These are phyloP conservation scores for Cheilosia vernalis DNA, from an alignment of 2,888 invertebrate genomes.

Conservation along the genomic window DNA sequence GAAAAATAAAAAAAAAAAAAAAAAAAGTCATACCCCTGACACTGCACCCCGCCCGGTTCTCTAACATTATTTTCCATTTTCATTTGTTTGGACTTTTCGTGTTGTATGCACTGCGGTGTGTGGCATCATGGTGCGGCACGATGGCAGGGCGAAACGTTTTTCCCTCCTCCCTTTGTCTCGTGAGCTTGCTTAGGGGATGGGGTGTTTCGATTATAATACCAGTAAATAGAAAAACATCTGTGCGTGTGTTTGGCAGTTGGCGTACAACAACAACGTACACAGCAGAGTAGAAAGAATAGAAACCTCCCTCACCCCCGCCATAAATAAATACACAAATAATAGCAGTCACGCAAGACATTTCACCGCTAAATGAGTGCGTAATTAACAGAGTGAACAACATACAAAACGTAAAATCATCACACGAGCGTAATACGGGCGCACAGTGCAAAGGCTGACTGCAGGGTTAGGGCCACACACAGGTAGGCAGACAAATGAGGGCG, in stretches of 20 bases:
- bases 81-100: slow-evolving; percentile 64
- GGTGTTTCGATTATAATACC: slow-evolving; percentile 48
- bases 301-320: slow-evolving; percentile 17
- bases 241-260: slow-evolving; percentile 33
- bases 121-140: slow-evolving; percentile 21
- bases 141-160: neutral
- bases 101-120: slow-evolving; percentile 38
- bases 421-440: slow-evolving; percentile 54
- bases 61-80: slow-evolving; percentile 69
- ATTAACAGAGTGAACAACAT: slow-evolving; percentile 74
- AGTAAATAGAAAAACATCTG: slow-evolving; percentile 55
- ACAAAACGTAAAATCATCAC: slow-evolving; percentile 72
- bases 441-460: neutral
- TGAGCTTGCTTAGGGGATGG: slow-evolving; percentile 2
- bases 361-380: slow-evolving; percentile 75
- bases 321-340: slow-evolving; percentile 67
- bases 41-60: slow-evolving; percentile 37
- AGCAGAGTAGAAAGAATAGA: slow-evolving; percentile 17
- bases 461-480: slow-evolving; percentile 5
- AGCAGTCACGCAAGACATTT: slow-evolving; percentile 75
- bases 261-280: neutral
- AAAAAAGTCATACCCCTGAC: neutral
- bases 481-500: slow-evolving; percentile 25
- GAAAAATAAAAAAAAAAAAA: neutral
- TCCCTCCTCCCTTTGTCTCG: slow-evolving; percentile 28